phyloP scores from a whole-genome alignment of 2,797 vertebrate genomes.

The Pogonophryne albipinna region DNA sequence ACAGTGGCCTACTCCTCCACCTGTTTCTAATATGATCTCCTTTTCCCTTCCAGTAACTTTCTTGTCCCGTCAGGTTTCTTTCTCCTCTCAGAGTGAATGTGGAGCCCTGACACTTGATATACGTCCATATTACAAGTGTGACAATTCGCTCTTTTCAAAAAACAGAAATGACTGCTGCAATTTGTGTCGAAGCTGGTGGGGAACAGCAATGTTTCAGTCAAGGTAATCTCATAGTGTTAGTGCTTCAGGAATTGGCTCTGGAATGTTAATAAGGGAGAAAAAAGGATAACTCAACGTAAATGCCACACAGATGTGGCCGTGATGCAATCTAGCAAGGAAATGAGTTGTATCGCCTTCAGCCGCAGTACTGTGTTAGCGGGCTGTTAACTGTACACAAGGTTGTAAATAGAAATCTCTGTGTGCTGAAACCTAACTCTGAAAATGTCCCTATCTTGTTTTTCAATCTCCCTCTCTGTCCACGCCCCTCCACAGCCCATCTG shows the following conservation, averaged over 20 bases:
- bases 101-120: constrained; percentile 39
- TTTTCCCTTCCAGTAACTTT: constrained; percentile 32
- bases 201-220: constrained; percentile 58
- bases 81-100: neutral
- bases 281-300: constrained; percentile 66
- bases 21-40: constrained; percentile 37
- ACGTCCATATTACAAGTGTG: constrained; percentile 33
- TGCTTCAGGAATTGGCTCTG: constrained; percentile 63
- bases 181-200: constrained; percentile 42
- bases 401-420: constrained; percentile 55
- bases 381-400: constrained; percentile 28
- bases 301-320: constrained; percentile 75
- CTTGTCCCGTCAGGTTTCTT: constrained; percentile 33
- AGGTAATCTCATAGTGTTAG: constrained; percentile 60
- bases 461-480: constrained; percentile 65
- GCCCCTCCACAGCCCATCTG: constrained; percentile 82
- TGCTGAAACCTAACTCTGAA: constrained; percentile 63
- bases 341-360: constrained; percentile 33
- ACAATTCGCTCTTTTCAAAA: constrained; percentile 53
- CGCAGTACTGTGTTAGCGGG: constrained; percentile 25
- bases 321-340: constrained; percentile 68
- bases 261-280: constrained; percentile 73
- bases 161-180: constrained; percentile 49
- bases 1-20: neutral
- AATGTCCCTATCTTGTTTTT: constrained; percentile 76